Percentiles rank a stretch among this genome's conserved stretches.
phyloP scores from a whole-genome alignment of 2,888 invertebrate genomes.

The Tinea pellionella region DNA sequence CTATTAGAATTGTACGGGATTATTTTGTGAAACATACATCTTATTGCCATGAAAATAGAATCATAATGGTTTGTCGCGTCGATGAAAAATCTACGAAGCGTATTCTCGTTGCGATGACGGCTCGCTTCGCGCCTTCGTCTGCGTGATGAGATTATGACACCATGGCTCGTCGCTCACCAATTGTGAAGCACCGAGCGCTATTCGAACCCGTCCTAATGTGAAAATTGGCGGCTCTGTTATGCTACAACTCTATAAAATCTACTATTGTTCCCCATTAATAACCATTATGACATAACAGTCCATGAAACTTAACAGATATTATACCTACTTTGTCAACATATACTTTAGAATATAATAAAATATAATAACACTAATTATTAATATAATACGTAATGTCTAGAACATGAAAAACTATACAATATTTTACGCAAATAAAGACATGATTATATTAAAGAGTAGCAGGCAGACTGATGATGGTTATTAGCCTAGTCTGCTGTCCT shows the following conservation, averaged over 20 bases:
- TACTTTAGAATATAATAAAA: not conserved
- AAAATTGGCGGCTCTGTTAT: constrained; percentile 61
- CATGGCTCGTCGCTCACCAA: constrained; percentile 74
- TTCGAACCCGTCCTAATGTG: constrained; percentile 55
- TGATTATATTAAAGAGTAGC: too few species aligned
- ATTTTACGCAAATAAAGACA: too few species aligned
- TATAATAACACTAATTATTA: not conserved
- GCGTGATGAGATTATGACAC: constrained; percentile 76
- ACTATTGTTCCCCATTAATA: constrained; percentile 60
- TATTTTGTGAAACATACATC: constrained; percentile 29
- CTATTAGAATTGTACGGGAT: constrained; percentile 35
- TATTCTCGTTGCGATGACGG: constrained; percentile 24
- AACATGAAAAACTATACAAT: too few species aligned
- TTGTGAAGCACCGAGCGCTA: constrained; percentile 47
- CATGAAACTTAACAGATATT: constrained; percentile 41
- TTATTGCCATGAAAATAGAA: constrained; percentile 59
- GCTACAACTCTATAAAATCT: constrained; percentile 52
- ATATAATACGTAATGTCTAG: not conserved
- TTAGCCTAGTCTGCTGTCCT: too few species aligned
- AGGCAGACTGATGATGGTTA: too few species aligned
- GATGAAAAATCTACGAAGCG: constrained; percentile 42
- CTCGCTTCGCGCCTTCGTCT: constrained; percentile 30
- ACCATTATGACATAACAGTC: constrained; percentile 61
- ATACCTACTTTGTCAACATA: not conserved
- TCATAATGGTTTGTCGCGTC: constrained; percentile 63